Evolutionary conservation across 2,888 invertebrate genomes (phyloP), one percentile per base, ranked within the genome.

Genomic region (Ennomos erosarius): DNA sequence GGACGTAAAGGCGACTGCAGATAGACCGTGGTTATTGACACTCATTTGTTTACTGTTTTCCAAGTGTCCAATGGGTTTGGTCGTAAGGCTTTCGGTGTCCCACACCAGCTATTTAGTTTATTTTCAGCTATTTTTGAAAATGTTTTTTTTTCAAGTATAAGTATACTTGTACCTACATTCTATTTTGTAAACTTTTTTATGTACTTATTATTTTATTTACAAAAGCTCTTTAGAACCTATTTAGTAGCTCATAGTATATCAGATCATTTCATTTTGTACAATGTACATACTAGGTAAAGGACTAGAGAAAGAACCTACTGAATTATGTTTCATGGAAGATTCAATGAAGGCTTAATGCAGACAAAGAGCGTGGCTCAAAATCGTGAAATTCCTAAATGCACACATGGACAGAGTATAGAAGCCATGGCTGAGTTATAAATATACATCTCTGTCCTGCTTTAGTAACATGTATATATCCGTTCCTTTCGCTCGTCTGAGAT

Each of bases 1-100:
- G 55, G 63, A 52, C 62, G 77, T 76, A 81, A 81, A 79, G 78
- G 76, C 77, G 74, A 74, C 80, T 74, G 71, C 75, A 72, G 74
- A 74, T 71, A 54, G 43, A 33, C 16, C 13, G 54, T 43, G 35
- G 45, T 46, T 59, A 75, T 63, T 50, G 62, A 56, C 59, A 58
- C 37, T 47, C 37, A 26, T 39, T 26, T 48, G 51, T 13, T 26
- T 37, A 42, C 47, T 26, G 44, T 52, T 49, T 55, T 42, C 33
- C 39, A 39, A 36, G 6, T 26, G 26, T 26, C 26, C 26, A 26
- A 6, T 26, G 26, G 26, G 26, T 3, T 26, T 3, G 26, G 26
- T 26, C 26, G 26, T 6, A 26, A 6, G 26, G 6, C 26, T 26
- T 26, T 26, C 5, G 16, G 16, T 16, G 16, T 16, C 26, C n/a